These are phyloP conservation scores for Cordylochernes scorpioides DNA, from an alignment of 2,888 invertebrate genomes.

Conservation along the genomic window DNA sequence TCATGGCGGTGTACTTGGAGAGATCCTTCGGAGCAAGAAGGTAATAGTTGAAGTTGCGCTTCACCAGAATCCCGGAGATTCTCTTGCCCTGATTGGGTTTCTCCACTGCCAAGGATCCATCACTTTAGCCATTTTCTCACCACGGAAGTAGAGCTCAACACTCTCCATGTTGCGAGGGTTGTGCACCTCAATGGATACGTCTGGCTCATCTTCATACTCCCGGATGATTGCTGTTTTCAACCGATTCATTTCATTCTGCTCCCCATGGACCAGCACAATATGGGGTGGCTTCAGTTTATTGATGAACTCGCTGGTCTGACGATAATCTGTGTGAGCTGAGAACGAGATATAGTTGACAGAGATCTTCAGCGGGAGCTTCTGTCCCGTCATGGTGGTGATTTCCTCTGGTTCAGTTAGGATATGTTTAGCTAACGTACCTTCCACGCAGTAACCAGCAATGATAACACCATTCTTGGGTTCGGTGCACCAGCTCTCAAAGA, in stretches of 20 bases:
- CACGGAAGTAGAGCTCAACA: constrained; percentile 73
- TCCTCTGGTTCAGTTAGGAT: constrained; percentile 93
- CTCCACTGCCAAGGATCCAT: constrained; percentile 70
- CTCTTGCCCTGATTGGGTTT: constrained; percentile 46
- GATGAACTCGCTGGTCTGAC: constrained; percentile 91
- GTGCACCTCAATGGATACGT: constrained; percentile 52
- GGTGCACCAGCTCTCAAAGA: constrained; percentile 97
- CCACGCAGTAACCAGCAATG: constrained; percentile 55
- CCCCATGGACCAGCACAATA: constrained; percentile 87
- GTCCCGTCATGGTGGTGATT: constrained; percentile 76
- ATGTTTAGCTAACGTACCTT: constrained; percentile 49
- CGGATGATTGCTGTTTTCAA: constrained; percentile 75
- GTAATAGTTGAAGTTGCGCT: constrained; percentile 93
- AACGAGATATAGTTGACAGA: constrained; percentile 98
- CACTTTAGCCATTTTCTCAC: constrained; percentile 93
- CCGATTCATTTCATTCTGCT: constrained; percentile 93
- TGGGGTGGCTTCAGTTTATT: constrained; percentile 77
- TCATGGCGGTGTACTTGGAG: constrained; percentile 83
- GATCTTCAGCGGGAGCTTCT: constrained; percentile 82
- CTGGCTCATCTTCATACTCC: constrained; percentile 63
- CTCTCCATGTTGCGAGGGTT: constrained; percentile 87
- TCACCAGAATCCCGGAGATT: constrained; percentile 75
- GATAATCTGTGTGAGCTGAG: constrained; percentile 93
- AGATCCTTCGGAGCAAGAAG: constrained; percentile 69
- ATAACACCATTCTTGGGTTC: constrained; percentile 94